Evolutionary conservation across 2,113 vertebrate species (phyloP), one percentile per base, ranked within the genome.

Genomic region (Anolis sagrei): DNA sequence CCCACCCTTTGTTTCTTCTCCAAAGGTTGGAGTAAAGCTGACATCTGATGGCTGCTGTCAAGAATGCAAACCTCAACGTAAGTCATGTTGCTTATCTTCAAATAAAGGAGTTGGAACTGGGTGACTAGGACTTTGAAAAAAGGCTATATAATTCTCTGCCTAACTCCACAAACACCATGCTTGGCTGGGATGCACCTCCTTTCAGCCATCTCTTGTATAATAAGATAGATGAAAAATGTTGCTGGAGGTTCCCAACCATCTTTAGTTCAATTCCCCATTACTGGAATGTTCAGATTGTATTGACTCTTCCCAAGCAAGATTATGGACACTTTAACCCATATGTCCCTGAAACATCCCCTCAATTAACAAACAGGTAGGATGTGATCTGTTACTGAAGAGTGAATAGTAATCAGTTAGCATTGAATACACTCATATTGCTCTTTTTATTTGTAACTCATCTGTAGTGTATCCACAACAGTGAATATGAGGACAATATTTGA

Each of bases 41-140:
- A 92, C 83, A 81, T 1, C 69, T 0, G 92, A 94, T 54, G 94
- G 94, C 66, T 95, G 94, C 89, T 95, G 94, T 82, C 85, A 88
- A 90, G 87, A 39, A 85, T 95, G 94, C 64, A 83, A 54, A 48
- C 19, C 66, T 72, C 81, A 87, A 39, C 7, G 94, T 95, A 92
- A 94, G 94, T 93, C 68, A 23, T 14, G 25, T 68, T n/a, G 61
- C 76, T 16, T 25, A 25, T 27, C 61, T 74, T 54, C 5, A 75
- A n/a, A 2, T 32, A 76, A 75, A 32, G 19, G 25, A 61, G 72
- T 76, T 14, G 29, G 10, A 66, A 29, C 64, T 66, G 54, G 32
- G 29, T 70, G 32, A 81, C 2, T 64, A 13, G 36, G 61, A 34
- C 5, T 25, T 76, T 66, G 27, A 51, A 19, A 29, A 66, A 21